Conservation (phyloP, 1,140 invertebrate genomes). For the Harlomillsia oculata region DNA sequence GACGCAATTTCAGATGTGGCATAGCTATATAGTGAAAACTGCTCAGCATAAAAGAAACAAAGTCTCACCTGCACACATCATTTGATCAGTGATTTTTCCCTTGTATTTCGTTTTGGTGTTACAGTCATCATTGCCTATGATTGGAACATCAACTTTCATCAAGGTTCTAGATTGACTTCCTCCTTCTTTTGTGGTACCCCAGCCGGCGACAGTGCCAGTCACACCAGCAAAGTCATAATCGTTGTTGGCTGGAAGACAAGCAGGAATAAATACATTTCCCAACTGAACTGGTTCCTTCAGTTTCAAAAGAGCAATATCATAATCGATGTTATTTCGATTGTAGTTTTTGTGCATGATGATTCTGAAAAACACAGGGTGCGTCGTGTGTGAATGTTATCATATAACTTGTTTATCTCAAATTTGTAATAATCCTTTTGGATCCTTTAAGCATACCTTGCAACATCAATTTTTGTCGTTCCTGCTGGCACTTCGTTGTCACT, state of each 20-base stretch:
- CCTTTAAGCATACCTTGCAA: constrained; percentile 18
- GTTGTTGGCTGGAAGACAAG: constrained; percentile 25
- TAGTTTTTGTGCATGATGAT: constrained; percentile 27
- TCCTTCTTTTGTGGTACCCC: constrained; percentile 45
- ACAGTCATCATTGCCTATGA: constrained; percentile 33
- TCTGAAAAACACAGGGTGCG: not conserved
- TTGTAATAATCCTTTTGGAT: constrained; percentile 9
- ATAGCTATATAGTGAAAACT: not conserved
- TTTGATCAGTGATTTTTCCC: constrained; percentile 29
- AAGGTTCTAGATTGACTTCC: constrained; percentile 34
- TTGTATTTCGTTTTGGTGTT: constrained; percentile 27
- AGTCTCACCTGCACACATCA: constrained; percentile 21
- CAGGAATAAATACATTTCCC: constrained; percentile 3
- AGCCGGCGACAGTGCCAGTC: constrained; percentile 17
- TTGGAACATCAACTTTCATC: constrained; percentile 34
- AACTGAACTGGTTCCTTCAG: constrained; percentile 6
- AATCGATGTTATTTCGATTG: constrained; percentile 25
- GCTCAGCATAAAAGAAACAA: not conserved
- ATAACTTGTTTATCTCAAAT: not conserved
- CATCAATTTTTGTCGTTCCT: constrained; percentile 45
- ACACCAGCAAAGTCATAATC: constrained; percentile 20
- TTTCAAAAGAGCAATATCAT: constrained; percentile 28
- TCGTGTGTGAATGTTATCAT: no score
- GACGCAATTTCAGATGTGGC: not conserved
- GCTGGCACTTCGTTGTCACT: constrained; percentile 33